Percentiles rank a stretch among this genome's conserved stretches.
These are phyloP conservation scores for Silurus aristotelis DNA, from an alignment of 2,797 vertebrate species.

Conservation along the genomic window DNA sequence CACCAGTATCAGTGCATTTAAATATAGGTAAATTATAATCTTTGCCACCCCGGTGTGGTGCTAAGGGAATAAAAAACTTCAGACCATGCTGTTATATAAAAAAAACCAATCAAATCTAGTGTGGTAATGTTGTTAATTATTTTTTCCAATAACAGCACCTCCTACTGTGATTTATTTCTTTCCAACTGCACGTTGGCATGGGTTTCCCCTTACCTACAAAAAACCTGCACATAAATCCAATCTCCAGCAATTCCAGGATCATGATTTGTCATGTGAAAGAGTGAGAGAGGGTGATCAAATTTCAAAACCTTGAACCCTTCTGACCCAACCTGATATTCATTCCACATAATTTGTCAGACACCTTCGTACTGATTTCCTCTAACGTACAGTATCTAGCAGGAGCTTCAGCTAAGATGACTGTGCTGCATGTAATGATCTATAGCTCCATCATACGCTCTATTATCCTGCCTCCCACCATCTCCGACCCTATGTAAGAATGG, in stretches of 20 bases:
- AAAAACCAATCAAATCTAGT: neutral
- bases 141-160: neutral
- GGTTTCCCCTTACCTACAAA: neutral
- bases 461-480: conserved; percentile 37
- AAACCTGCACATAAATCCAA: neutral
- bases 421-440: conserved; percentile 43
- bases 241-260: neutral
- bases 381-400: conserved; percentile 28
- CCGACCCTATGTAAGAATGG: conserved; percentile 19
- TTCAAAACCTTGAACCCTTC: conserved; percentile 19
- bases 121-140: neutral
- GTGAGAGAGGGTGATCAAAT: conserved; percentile 14
- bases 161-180: neutral
- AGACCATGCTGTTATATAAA: neutral
- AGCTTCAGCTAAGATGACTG: conserved; percentile 32
- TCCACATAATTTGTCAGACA: conserved; percentile 32
- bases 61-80: neutral
- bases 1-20: neutral
- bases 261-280: neutral
- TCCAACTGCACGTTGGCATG: neutral
- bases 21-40: neutral
- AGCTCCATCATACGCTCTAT: conserved; percentile 44
- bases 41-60: neutral
- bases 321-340: conserved; percentile 30
- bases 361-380: conserved; percentile 10